A percentile compares a stretch with the other conserved stretches of the same genome.
phyloP scores from a whole-genome alignment of 2,888 invertebrate species.

The Pandemis cinnamomeana region DNA sequence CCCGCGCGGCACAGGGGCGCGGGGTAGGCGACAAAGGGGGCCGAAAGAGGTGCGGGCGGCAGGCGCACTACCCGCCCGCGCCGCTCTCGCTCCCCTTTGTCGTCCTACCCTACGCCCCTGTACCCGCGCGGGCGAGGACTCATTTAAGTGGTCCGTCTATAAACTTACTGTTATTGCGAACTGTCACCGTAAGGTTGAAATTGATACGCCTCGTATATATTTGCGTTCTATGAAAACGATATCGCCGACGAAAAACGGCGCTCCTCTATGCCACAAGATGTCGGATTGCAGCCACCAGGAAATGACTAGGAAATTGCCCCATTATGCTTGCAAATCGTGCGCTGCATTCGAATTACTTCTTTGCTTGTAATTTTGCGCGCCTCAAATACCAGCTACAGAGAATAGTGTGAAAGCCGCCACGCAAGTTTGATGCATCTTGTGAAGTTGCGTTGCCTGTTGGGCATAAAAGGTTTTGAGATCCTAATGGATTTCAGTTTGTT shows the following conservation, averaged over 20 bases:
- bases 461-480: not conserved
- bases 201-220: conserved; percentile 29
- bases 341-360: conserved; percentile 80
- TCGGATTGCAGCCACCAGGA: conserved; percentile 75
- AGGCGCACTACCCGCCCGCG: no score
- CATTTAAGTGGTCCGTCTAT: no score
- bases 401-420: conserved; percentile 31
- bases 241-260: conserved; percentile 40
- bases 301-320: conserved; percentile 82
- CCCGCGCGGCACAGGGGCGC: no score
- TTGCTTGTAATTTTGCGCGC: conserved; percentile 76
- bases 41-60: no score
- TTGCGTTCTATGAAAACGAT: conserved; percentile 32
- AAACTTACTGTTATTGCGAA: not conserved
- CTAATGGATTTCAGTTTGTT: conserved; percentile 6
- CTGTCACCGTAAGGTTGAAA: conserved; percentile 15
- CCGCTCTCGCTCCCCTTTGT: no score
- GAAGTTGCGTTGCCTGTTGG: not conserved
- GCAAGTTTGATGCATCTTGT: conserved; percentile 10
- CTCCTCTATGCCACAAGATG: conserved; percentile 67
- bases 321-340: conserved; percentile 81
- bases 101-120: no score
- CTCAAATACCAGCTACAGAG: conserved; percentile 51
- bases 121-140: no score
- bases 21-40: no score